Evolutionary conservation across 2,113 vertebrate genomes (phyloP), one percentile per base, ranked within the genome.

Genomic region (Chamaetylas fuelleborni): DNA sequence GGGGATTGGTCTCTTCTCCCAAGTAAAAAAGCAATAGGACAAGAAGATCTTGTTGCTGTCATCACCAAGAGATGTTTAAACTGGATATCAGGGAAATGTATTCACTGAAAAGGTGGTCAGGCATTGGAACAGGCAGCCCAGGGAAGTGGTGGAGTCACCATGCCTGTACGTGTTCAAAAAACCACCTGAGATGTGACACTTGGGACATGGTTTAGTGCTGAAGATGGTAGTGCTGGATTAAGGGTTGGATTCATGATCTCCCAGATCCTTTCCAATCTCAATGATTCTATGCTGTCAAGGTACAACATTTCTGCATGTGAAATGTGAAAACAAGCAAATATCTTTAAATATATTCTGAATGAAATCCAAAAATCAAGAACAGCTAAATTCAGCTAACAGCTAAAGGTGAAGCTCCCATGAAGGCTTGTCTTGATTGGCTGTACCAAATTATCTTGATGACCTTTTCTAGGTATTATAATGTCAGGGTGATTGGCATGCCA

Each of bases 381-480:
- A 82, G 36, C 43, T 84, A 48, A 82, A 82, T n/a, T n/a, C n/a
- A n/a, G n/a, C n/a, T n/a, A 87, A 64, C 17, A 82, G 36, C 43
- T 84, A 48, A 82, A 82, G 71, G 42, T 86, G 66, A 93, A 86
- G 42, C 48, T 93, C 31, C 25, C 14, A 3, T 15, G 36, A 53
- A 66, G 34, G 36, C 56, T 77, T 60, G 31, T 28, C 87, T 93
- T 91, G 43, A 57, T 76, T 65, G 53, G 53, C 48, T 79, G 31
- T 72, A 65, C 45, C 47, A 79, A 84, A 94, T 84, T 81, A 94
- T 54, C 60, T 62, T 69, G 33, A 31, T 94, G 77, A 87, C 81
- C 77, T 95, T 93, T 91, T 29, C 69, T 51, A 40, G 51, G n/a
- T 60, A 58, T 74, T 92, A 34, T 64, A 67, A 76, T 72, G 12